phyloP scores from a whole-genome alignment of 1,140 invertebrate species.

The Eupeodes corollae region DNA sequence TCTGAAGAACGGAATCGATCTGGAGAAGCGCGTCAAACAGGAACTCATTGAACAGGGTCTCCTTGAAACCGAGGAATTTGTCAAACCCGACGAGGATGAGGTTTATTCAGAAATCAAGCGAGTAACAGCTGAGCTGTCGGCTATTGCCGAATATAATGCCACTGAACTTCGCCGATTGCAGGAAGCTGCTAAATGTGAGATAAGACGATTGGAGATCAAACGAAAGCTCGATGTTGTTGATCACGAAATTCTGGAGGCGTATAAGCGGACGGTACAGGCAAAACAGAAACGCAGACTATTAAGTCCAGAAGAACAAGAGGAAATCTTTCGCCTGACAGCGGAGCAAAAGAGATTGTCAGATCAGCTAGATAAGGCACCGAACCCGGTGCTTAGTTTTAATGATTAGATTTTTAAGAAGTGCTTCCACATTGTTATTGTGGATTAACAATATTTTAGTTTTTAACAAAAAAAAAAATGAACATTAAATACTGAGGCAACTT shows the following conservation, averaged over 20 bases:
- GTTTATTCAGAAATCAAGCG: conserved; percentile 74
- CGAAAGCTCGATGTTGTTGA: conserved; percentile 56
- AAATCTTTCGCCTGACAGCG: conserved; percentile 53
- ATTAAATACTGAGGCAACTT: too few relatives aligned
- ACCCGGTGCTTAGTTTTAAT: too few relatives aligned
- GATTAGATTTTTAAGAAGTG: too few relatives aligned
- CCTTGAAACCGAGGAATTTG: conserved; percentile 55
- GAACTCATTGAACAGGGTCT: conserved; percentile 82
- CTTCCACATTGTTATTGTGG: too few relatives aligned
- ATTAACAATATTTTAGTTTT: too few relatives aligned
- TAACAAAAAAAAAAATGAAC: too few relatives aligned
- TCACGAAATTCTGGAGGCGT: conserved; percentile 66
- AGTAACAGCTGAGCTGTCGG: conserved; percentile 67
- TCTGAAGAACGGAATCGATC: conserved; percentile 37
- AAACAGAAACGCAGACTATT: conserved; percentile 69
- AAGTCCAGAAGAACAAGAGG: conserved; percentile 70
- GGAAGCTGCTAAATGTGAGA: conserved; percentile 49
- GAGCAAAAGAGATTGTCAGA: conserved; percentile 47
- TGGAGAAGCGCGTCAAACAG: conserved; percentile 72
- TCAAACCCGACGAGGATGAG: conserved; percentile 59
- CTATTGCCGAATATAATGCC: conserved; percentile 57
- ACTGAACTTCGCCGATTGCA: conserved; percentile 51
- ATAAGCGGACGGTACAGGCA: conserved; percentile 59
- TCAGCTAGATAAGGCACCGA: conserved; percentile 28
- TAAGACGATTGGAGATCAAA: conserved; percentile 54